Conservation (phyloP, 2,113 vertebrate species). For the Octodon degus region DNA sequence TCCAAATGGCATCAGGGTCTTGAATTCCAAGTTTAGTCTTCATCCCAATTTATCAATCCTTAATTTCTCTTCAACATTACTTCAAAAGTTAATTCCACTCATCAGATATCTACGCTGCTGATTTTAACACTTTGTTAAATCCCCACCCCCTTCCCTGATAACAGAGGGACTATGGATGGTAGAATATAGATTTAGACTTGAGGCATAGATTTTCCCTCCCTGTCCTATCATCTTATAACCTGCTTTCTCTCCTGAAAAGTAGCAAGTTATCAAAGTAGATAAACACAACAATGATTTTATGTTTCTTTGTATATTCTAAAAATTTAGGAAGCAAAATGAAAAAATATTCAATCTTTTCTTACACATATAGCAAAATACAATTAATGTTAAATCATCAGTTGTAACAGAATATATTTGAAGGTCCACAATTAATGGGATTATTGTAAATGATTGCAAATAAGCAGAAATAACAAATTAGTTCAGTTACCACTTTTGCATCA, state of each 20-base stretch:
- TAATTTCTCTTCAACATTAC: background rate
- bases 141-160: background rate
- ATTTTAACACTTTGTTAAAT: background rate
- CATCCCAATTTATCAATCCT: background rate
- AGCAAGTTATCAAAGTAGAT: background rate
- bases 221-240: background rate
- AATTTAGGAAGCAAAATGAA: conserved; percentile 16
- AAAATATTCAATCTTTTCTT: background rate
- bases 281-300: background rate
- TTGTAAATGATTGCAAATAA: conserved; percentile 71
- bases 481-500: conserved; percentile 52
- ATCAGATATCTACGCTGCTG: background rate
- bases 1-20: background rate
- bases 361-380: background rate
- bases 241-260: background rate
- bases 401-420: conserved; percentile 38
- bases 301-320: conserved; percentile 26
- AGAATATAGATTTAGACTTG: background rate
- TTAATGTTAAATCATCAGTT: conserved; percentile 53
- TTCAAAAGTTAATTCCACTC: background rate
- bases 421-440: conserved; percentile 62
- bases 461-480: conserved; percentile 66
- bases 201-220: background rate
- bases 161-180: background rate
- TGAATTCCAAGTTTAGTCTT: conserved; percentile 2